Evolutionary conservation across 2,113 vertebrate species (phyloP).

Genomic region (Hippocampus mohnikei): DNA sequence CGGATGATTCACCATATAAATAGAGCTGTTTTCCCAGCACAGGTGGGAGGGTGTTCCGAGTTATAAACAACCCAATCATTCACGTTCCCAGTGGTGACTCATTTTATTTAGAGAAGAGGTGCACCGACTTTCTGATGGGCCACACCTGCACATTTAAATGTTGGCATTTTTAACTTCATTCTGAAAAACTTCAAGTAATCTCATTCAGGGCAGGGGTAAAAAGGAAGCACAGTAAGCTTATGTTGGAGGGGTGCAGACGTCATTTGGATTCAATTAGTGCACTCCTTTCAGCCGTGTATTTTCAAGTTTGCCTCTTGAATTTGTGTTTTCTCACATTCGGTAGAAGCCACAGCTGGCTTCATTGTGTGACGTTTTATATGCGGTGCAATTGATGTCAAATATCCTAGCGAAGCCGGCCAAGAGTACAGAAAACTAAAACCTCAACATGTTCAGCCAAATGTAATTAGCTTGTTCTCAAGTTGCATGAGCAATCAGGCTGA

Average conservation of each 20-base stretch:
- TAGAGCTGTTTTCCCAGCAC: constrained; percentile 18
- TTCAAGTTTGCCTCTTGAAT: not conserved
- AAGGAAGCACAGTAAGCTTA: not conserved
- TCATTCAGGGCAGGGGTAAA: not conserved
- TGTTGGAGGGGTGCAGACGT: not conserved
- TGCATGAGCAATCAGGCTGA: constrained; percentile 6
- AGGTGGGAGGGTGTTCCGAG: constrained; percentile 28
- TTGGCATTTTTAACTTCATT: not conserved
- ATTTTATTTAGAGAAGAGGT: constrained; percentile 1
- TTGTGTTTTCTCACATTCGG: not conserved
- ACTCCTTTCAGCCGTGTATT: not conserved
- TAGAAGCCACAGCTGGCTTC: not conserved
- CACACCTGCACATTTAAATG: constrained; percentile 1
- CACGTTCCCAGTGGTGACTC: not conserved
- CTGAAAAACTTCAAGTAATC: not conserved
- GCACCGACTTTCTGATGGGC: constrained; percentile 1
- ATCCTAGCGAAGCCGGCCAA: not conserved
- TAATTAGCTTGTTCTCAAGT: not conserved
- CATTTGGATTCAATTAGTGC: not conserved
- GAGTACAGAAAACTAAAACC: not conserved
- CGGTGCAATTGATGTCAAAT: constrained; percentile 5
- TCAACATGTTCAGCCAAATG: not conserved
- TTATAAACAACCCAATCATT: constrained; percentile 8
- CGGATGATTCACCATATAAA: constrained; percentile 28
- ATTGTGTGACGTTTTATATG: not conserved